A percentile compares a stretch with the other conserved stretches of the same genome.
Evolutionary conservation across 2,797 vertebrate species (phyloP).

Genomic region (Notamacropus eugenii): DNA sequence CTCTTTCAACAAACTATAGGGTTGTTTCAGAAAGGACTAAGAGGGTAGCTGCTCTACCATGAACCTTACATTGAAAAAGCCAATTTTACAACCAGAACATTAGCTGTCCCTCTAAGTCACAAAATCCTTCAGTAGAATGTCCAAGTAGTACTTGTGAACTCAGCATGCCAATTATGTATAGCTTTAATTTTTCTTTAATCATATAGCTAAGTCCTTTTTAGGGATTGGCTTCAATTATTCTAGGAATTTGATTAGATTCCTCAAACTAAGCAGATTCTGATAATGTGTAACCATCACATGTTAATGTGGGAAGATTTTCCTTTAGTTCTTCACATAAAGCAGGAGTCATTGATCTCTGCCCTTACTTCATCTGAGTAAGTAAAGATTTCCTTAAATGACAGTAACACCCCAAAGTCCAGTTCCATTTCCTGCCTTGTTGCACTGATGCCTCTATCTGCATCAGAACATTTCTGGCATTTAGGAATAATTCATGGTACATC

Average conservation of each 20-base stretch:
- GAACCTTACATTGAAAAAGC: conserved; percentile 6
- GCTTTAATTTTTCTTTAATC: conserved; percentile 21
- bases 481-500: conserved; percentile 40
- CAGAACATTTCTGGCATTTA: conserved; percentile 32
- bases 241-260: conserved; percentile 22
- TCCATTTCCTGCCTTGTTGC: neutral
- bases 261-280: conserved; percentile 14
- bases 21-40: conserved; percentile 13
- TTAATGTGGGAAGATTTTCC: neutral
- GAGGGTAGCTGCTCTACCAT: neutral
- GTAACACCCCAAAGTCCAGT: conserved; percentile 9
- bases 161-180: conserved; percentile 30
- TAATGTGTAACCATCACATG: neutral
- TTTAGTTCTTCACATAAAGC: neutral
- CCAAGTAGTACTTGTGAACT: conserved; percentile 43
- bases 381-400: conserved; percentile 46
- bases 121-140: conserved; percentile 37
- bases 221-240: conserved; percentile 38
- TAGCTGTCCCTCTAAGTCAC: conserved; percentile 48
- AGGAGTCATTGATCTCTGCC: neutral
- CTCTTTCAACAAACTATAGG: conserved; percentile 25
- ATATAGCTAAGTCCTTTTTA: conserved; percentile 31
- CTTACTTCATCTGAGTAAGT: neutral
- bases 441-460: conserved; percentile 40
- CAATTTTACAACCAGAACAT: conserved; percentile 12